Evolutionary conservation across 2,888 invertebrate genomes (phyloP).

Genomic region (Ormia ochracea): DNA sequence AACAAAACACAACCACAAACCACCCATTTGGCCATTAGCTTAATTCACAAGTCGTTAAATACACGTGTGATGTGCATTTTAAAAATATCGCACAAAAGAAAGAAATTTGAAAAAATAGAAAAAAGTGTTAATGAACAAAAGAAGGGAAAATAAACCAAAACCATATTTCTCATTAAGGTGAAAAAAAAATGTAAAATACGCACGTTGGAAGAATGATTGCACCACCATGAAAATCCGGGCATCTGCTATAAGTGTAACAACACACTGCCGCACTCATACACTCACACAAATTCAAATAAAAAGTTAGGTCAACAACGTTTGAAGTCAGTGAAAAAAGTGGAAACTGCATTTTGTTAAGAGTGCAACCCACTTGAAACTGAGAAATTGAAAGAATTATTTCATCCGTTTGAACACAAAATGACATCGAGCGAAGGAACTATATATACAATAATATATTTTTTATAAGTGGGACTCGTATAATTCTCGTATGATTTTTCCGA

Average conservation of each 20-base stretch:
- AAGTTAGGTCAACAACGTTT: no score
- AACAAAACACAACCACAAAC: background rate
- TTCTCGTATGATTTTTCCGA: no score
- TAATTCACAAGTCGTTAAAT: slow-evolving; percentile 47
- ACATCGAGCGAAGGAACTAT: no score
- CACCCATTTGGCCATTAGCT: slow-evolving; percentile 27
- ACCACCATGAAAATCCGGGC: background rate
- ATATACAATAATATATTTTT: no score
- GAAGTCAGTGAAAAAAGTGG: no score
- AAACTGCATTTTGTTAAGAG: no score
- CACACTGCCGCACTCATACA: background rate
- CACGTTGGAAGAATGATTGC: background rate
- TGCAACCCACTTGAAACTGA: no score
- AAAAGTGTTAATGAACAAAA: background rate
- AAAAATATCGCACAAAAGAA: slow-evolving; percentile 2
- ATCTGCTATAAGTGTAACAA: no score
- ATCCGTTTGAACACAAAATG: no score
- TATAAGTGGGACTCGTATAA: no score
- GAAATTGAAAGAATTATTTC: no score
- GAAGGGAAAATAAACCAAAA: background rate
- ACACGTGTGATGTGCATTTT: slow-evolving; percentile 49
- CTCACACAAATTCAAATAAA: background rate
- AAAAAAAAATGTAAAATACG: background rate
- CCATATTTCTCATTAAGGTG: background rate
- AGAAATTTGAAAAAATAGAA: background rate